Base-by-base conservation (phyloP, 2,888 invertebrate genomes). In the Pasiphila rectangulata region DNA sequence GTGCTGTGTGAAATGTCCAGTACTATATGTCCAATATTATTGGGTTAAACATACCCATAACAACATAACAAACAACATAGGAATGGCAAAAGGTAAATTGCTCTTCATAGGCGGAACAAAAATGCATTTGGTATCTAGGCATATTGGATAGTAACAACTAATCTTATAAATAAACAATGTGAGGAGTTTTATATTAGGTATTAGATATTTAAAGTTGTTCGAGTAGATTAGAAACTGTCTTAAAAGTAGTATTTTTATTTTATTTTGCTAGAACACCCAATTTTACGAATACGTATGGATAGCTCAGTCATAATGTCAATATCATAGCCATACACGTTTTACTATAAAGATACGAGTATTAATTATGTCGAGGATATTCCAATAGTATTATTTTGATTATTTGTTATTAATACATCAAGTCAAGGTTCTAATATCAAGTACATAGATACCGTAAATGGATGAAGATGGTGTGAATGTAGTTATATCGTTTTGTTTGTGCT, bases 51-150 rank as follows among this genome's bases (percentile, higher is more conserved):
- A 4, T 6, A 2, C 4, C 4, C 21, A 21, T 5, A 44, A 44
- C 16, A 39, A 15, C 25, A 24, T 32, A 46, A 50, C 29, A 29
- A 51, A 52, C 41, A 52, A 47, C 24, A 45, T 29, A 45, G 45
- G 45, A 48, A 52, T 48, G 36, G 46, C 46, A 43, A 51, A 46
- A 39, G 23, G 48, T 45, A 40, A 36, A 50, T 48, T 51, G 43
- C 46, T 56, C 47, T 43, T 45, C 17, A 30, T 56, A 57, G 56
- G 56, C 56, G 56, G 56, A 50, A 48, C 48, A 39, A 34, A 53
- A 50, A 45, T 54, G 50, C 47, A 32, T 30, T 45, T 40, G 40
- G 41, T 45, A 19, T 39, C 21, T 39, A 40, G 29, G 10, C 15
- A 25, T 25, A 38, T 35, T 4, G 13, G 39, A 30, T 17, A 23